Evolutionary conservation across 2,888 invertebrate species (phyloP).

Genomic region (Lithophane socia): DNA sequence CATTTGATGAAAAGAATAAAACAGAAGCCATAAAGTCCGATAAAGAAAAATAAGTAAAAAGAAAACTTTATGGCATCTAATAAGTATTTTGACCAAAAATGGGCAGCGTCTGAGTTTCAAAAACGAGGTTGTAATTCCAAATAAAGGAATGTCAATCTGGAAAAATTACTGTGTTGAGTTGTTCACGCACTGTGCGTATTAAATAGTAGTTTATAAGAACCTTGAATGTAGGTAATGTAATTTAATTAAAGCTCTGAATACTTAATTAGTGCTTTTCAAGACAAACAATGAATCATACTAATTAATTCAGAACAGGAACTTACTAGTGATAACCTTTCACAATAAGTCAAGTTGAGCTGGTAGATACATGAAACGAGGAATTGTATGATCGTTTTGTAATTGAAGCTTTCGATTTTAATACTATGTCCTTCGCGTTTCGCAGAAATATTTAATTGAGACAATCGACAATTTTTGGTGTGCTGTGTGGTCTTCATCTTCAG

Average conservation of each 20-base stretch:
- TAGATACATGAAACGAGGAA: slow-evolving; percentile 50
- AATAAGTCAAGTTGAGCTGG: slow-evolving; percentile 59
- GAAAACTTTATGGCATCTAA: background rate
- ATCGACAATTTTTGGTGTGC: background rate
- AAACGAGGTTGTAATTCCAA: background rate
- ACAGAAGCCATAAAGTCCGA: background rate
- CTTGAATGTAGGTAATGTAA: slow-evolving; percentile 20
- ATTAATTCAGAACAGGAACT: slow-evolving; percentile 55
- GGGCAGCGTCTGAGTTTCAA: background rate
- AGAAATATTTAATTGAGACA: slow-evolving; percentile 26
- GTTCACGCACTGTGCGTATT: background rate
- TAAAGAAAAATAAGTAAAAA: background rate
- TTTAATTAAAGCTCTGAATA: slow-evolving; percentile 29
- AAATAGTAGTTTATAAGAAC: slow-evolving; percentile 11
- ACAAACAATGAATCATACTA: slow-evolving; percentile 55
- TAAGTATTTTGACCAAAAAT: background rate
- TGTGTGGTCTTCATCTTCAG: slow-evolving; percentile 34
- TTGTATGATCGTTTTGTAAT: slow-evolving; percentile 50
- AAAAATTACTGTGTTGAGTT: background rate
- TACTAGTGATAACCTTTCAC: slow-evolving; percentile 57
- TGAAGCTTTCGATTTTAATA: slow-evolving; percentile 44
- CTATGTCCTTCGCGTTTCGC: slow-evolving; percentile 26
- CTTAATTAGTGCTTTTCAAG: slow-evolving; percentile 50
- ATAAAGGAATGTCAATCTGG: background rate
- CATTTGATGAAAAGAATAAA: background rate